phyloP scores from a whole-genome alignment of 2,888 invertebrate genomes.

The Odontocerum albicorne region DNA sequence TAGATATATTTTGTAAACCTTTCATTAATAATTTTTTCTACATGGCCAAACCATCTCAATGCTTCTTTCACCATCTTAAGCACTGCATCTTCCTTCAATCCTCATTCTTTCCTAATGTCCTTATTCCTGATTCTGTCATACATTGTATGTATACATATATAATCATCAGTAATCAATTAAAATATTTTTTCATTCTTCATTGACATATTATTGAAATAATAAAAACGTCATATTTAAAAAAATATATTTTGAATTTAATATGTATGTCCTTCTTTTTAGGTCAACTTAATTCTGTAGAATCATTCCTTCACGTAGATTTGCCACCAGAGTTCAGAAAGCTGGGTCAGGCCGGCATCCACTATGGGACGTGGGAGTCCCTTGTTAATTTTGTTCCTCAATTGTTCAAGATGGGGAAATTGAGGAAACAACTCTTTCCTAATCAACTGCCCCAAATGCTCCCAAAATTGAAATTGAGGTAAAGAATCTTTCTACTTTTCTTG shows the following conservation, averaged over 20 bases:
- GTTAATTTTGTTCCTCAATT: slow-evolving; percentile 72
- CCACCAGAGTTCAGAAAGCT: slow-evolving; percentile 38
- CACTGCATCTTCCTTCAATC: no score
- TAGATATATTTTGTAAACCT: no score
- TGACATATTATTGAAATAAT: no score
- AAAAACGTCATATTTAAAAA: no score
- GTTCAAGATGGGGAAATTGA: slow-evolving; percentile 64
- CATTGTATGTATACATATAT: no score
- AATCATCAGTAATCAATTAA: no score
- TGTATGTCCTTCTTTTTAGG: slow-evolving; percentile 45
- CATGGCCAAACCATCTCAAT: no score
- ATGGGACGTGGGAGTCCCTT: slow-evolving; percentile 89
- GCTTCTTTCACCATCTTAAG: no score
- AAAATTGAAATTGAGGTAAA: slow-evolving; percentile 58
- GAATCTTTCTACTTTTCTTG: neutral
- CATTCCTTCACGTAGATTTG: slow-evolving; percentile 57
- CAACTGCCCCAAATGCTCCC: slow-evolving; percentile 66
- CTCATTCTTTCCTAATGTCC: no score
- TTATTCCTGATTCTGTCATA: no score
- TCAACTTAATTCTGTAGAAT: slow-evolving; percentile 75
- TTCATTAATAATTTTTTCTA: no score
- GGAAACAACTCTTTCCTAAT: slow-evolving; percentile 68
- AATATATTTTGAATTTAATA: neutral
- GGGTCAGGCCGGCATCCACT: slow-evolving; percentile 65
- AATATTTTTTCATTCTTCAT: no score